phyloP scores from a whole-genome alignment of 2,113 vertebrate genomes.

The Corvus hawaiiensis region DNA sequence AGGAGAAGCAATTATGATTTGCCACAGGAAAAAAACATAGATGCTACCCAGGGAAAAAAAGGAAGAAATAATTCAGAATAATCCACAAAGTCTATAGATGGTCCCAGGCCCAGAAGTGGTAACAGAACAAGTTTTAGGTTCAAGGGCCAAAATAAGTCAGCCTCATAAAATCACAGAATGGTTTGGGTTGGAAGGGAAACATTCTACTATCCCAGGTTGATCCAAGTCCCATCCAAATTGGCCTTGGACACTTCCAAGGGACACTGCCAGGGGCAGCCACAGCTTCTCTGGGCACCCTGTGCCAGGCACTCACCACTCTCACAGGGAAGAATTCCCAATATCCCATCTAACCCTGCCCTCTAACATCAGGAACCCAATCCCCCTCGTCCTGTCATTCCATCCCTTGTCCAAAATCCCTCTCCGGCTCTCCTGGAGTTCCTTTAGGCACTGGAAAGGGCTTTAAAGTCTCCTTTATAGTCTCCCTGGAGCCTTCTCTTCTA shows the following conservation, averaged over 20 bases:
- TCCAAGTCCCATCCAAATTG: fast-evolving
- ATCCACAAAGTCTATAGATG: not conserved
- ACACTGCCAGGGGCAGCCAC: not conserved
- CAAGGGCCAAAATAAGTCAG: not conserved
- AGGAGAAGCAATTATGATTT: fast-evolving
- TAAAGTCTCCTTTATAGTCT: not conserved
- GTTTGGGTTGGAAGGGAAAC: not conserved
- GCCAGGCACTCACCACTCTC: not conserved
- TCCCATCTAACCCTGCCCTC: not conserved
- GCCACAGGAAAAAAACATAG: fast-evolving
- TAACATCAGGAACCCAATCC: not conserved
- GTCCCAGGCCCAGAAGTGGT: fast-evolving
- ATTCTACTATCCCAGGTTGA: fast-evolving
- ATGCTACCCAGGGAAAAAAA: not conserved
- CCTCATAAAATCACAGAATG: not conserved
- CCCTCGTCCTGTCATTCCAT: not conserved
- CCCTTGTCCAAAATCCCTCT: not conserved
- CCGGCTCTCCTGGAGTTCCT: not conserved
- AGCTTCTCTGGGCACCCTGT: not conserved
- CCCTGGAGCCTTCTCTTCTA: not conserved
- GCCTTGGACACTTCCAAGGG: not conserved
- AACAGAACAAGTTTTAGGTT: not conserved
- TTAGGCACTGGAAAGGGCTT: not conserved
- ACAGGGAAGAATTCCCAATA: fast-evolving
- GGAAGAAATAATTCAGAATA: not conserved